Percentiles rank a stretch among this genome's conserved stretches.
Conservation (phyloP, 2,888 invertebrate species). For the Diaprepes abbreviatus region DNA sequence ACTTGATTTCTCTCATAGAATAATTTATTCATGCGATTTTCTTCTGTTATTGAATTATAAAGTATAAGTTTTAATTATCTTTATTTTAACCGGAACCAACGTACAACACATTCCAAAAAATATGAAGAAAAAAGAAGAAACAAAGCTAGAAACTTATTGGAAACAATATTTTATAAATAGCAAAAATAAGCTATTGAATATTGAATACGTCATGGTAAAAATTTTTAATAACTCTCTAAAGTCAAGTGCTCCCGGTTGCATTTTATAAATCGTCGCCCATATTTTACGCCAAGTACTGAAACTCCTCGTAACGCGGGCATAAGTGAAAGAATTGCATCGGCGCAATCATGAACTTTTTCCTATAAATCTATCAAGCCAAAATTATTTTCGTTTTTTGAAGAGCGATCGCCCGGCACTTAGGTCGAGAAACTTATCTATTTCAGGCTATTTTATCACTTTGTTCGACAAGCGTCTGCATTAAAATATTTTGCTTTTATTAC, state of each 20-base stretch:
- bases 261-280: slow-evolving; percentile 28
- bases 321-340: slow-evolving; percentile 22
- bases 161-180: too few species aligned
- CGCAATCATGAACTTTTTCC: slow-evolving; percentile 20
- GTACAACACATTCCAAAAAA: too few species aligned
- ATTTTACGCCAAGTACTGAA: slow-evolving; percentile 21
- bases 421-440: slow-evolving; percentile 18
- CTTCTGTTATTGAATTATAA: too few species aligned
- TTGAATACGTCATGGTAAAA: slow-evolving; percentile 5
- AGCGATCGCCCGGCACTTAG: slow-evolving; percentile 6
- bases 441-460: slow-evolving; percentile 12
- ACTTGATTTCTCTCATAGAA: too few species aligned
- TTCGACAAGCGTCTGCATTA: not conserved
- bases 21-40: too few species aligned
- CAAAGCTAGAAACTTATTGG: too few species aligned
- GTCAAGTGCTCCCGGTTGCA: slow-evolving; percentile 7
- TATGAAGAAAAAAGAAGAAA: too few species aligned
- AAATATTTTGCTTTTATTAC: not conserved
- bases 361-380: slow-evolving; percentile 19
- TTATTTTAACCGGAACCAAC: too few species aligned
- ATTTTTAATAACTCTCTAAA: slow-evolving; percentile 11
- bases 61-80: too few species aligned
- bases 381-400: slow-evolving; percentile 14
- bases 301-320: slow-evolving; percentile 3
- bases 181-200: too few species aligned